These are phyloP conservation scores for Lampris incognitus DNA, from an alignment of 2,113 vertebrate species.

Conservation along the genomic window DNA sequence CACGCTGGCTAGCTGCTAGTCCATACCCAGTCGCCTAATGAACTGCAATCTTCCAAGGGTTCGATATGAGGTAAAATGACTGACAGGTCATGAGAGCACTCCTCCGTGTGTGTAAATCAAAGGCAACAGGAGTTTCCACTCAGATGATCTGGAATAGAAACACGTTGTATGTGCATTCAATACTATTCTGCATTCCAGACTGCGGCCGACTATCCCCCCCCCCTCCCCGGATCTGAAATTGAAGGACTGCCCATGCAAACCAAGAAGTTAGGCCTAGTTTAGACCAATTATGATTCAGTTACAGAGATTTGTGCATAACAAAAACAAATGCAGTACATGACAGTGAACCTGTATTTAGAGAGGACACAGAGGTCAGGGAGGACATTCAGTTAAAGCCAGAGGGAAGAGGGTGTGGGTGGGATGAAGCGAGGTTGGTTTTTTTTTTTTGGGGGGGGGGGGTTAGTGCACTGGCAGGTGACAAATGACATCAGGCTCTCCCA, in stretches of 20 bases:
- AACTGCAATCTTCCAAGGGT: constrained; percentile 21
- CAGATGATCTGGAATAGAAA: too few species aligned
- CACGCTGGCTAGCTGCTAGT: too few species aligned
- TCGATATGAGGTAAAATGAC: neutral
- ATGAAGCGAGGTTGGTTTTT: neutral
- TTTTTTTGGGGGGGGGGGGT: constrained; percentile 35
- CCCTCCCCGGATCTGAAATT: neutral
- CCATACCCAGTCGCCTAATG: too few species aligned
- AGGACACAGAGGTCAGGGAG: constrained; percentile 7
- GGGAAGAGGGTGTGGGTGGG: constrained; percentile 8
- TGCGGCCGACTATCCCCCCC: too few species aligned
- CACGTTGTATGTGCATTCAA: neutral
- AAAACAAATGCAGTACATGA: neutral
- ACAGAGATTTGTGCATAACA: neutral
- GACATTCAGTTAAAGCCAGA: constrained; percentile 42
- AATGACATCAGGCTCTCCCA: constrained; percentile 68
- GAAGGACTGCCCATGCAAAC: neutral
- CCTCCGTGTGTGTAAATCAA: too few species aligned
- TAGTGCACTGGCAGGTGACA: constrained; percentile 59
- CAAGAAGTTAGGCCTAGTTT: too few species aligned
- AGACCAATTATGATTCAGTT: neutral
- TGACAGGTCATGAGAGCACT: too few species aligned
- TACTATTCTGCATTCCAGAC: too few species aligned
- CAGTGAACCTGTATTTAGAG: constrained; percentile 1
- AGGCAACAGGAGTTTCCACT: too few species aligned